phyloP scores from a whole-genome alignment of 2,113 vertebrate species.

The Campylorhamphus procurvoides region DNA sequence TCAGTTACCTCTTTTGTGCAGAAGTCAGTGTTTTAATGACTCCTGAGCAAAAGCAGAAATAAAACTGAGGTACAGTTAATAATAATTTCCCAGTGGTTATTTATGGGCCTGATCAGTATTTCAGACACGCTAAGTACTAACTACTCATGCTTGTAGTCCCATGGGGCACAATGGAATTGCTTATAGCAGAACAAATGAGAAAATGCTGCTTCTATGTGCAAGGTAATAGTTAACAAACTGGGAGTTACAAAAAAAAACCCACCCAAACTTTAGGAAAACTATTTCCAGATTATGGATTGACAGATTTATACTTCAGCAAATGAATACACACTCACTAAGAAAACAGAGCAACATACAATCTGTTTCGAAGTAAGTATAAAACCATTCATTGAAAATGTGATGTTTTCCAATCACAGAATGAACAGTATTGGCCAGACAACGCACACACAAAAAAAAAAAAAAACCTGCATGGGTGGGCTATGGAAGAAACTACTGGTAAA shows the following conservation, averaged over 20 bases:
- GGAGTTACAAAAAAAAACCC: not conserved
- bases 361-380: conserved; percentile 37
- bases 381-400: not conserved
- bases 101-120: not conserved
- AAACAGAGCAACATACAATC: not conserved
- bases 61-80: not conserved
- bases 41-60: not conserved
- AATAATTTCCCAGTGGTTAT: not conserved
- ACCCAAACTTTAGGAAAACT: not conserved
- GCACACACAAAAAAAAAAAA: not conserved
- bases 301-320: conserved; percentile 3
- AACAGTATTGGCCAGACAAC: not conserved
- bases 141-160: not conserved
- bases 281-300: conserved; percentile 8
- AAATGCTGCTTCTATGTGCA: not conserved
- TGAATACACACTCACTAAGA: not conserved
- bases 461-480: not conserved
- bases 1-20: not conserved
- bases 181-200: not conserved
- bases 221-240: conserved; percentile 37
- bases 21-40: not conserved
- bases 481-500: not conserved
- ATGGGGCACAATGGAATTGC: not conserved
- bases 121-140: not conserved
- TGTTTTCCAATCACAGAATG: not conserved